Percentiles rank a stretch among this genome's conserved stretches.
These are phyloP conservation scores for Garrulus glandarius DNA, from an alignment of 2,797 vertebrate genomes.

Conservation along the genomic window DNA sequence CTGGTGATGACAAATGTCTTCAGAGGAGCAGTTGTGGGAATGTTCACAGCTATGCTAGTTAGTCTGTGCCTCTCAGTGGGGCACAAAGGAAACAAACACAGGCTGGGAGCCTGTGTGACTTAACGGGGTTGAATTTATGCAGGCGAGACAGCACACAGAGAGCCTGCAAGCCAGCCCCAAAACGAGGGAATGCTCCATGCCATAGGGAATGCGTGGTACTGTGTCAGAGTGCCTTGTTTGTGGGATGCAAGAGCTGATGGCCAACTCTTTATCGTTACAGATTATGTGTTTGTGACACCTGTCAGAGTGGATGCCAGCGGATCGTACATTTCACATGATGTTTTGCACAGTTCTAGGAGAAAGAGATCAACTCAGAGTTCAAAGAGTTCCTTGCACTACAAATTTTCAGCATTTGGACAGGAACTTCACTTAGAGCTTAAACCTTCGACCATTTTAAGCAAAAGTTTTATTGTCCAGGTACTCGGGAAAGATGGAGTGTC, in stretches of 20 bases:
- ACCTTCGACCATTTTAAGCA: constrained; percentile 84
- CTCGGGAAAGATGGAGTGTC: constrained; percentile 81
- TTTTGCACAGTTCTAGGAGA: constrained; percentile 81
- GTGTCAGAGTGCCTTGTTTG: neutral
- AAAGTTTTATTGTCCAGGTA: constrained; percentile 88
- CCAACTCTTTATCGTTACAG: constrained; percentile 74
- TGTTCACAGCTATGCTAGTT: constrained; percentile 58
- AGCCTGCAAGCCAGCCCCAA: neutral
- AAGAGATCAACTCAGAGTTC: constrained; percentile 80
- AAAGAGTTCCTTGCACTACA: constrained; percentile 84
- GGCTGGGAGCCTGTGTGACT: constrained; percentile 19
- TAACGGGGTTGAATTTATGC: neutral
- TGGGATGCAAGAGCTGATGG: constrained; percentile 31
- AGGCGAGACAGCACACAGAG: neutral
- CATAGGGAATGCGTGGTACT: accelerated
- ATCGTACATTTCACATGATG: constrained; percentile 84
- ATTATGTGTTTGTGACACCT: constrained; percentile 90
- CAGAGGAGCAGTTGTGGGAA: constrained; percentile 56
- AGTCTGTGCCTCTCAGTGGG: constrained; percentile 36
- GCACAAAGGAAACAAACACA: constrained; percentile 50
- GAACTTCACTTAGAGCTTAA: constrained; percentile 90
- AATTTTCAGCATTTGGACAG: constrained; percentile 89
- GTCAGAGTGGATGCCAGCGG: constrained; percentile 89
- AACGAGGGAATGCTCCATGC: neutral
- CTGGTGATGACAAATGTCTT: constrained; percentile 66